These are phyloP conservation scores for Phalanger gymnotis DNA, from an alignment of 2,797 vertebrate genomes.

Conservation along the genomic window DNA sequence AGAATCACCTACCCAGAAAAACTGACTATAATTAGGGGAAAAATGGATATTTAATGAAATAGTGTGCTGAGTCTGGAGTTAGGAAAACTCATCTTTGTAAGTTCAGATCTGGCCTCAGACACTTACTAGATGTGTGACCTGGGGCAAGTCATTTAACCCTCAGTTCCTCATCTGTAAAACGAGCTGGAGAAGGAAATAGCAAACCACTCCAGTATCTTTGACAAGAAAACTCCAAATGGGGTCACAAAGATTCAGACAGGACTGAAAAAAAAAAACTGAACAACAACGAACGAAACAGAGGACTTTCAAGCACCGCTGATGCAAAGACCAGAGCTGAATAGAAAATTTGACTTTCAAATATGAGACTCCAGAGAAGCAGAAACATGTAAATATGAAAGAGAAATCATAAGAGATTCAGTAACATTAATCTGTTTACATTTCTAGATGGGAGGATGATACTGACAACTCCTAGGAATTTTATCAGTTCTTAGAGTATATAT, in stretches of 20 bases:
- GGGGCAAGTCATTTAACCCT: neutral
- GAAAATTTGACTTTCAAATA: neutral
- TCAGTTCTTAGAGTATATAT: too few species aligned
- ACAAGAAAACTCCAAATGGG: neutral
- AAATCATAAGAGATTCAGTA: neutral
- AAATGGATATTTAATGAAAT: neutral
- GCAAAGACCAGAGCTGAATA: neutral
- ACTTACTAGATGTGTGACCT: neutral
- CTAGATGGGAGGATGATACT: too few species aligned
- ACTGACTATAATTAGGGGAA: neutral
- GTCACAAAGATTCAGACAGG: neutral
- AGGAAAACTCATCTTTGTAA: neutral
- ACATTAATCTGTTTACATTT: too few species aligned
- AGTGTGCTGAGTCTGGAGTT: neutral
- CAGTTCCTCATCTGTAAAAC: neutral
- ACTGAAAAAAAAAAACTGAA: neutral
- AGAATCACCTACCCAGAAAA: neutral
- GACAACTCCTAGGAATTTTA: too few species aligned
- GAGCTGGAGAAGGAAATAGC: neutral
- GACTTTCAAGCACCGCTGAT: neutral
- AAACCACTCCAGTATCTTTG: neutral
- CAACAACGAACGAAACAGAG: neutral
- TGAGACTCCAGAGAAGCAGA: neutral
- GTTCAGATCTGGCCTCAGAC: neutral
- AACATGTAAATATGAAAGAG: neutral